Evolutionary conservation across 2,797 vertebrate species (phyloP), one percentile per base, ranked within the genome.

Genomic region (Sphenopsis melanotis): DNA sequence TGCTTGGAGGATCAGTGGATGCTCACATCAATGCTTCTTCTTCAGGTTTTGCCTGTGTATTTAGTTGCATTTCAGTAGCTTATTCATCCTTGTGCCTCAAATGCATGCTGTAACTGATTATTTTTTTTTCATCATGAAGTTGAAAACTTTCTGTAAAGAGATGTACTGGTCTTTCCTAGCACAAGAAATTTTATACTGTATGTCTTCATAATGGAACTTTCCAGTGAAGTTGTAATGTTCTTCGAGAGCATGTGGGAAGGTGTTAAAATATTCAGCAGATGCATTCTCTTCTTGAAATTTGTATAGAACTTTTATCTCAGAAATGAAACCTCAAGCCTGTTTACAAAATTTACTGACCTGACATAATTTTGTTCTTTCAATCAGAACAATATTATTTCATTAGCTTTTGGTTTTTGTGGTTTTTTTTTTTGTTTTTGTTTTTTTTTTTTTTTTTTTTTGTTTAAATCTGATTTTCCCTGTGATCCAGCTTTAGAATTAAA

Each of bases 241-340:
- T 65, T 86, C 30, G 4, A 79, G 59, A 79, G 22, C 50, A 49
- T 53, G 82, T 92, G 37, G 53, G 44, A 89, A 77, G 52, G 64
- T 85, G 91, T 49, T 70, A 91, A 96, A 94, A 89, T 89, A 94
- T 87, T 87, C 92, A 74, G 9, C 16, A 87, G 47, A 92, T 80
- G 72, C 59, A 85, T 59, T 75, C 26, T 79, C 36, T 60, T 91
- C 57, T 80, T 42, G 26, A 52, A 84, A 80, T 79, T 85, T 92
- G 19, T 68, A 52, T 15, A 65, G 77, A 79, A 77, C 5, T 84
- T 77, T 6, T 74, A 52, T 47, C 19, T 82, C 34, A 64, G 46
- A 94, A 92, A 64, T 32, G 5, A 86, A 82, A 41, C 21, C 26
- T 77, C 26, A 89, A 61, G 36, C 39, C 39, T 17, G 8, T 72